Evolutionary conservation across 2,888 invertebrate species (phyloP), one percentile per base, ranked within the genome.

Genomic region (Rhagonycha lutea): DNA sequence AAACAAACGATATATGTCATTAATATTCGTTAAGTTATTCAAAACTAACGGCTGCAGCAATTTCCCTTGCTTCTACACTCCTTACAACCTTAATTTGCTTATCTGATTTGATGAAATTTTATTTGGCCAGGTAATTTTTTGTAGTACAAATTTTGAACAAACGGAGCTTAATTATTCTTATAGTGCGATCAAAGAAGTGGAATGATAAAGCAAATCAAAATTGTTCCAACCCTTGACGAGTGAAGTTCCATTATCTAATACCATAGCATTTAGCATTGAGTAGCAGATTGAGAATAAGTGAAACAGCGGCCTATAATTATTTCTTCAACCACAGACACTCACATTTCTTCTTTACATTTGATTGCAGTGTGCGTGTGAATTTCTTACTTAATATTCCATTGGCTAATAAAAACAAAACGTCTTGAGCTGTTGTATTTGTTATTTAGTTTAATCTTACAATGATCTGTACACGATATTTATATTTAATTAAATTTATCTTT

Each of bases 281-380:
- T 82, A 80, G 82, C 82, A 83, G 84, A 85, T 85, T 85, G 84
- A 82, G 84, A 84, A 82, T 83, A 83, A 83, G 80, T 82, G 84
- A 85, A 83, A 82, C 80, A 83, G 85, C 85, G 85, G 84, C 83
- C 86, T 86, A 84, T 86, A 86, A 86, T 86, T 86, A 86, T 86
- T 85, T 82, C 85, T 85, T 86, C 86, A 86, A 82, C 83, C 85
- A 84, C 84, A 76, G 78, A 75, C 78, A 78, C 70, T 75, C 75
- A 63, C 70, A 73, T 73, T 71, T 77, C 70, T 73, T 68, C 29
- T 74, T 73, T 74, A 71, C 68, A 68, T 72, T 72, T 74, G 77
- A 77, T 77, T 72, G 74, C 67, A 72, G 72, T 63, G 65, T 72
- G 71, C 77, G 77, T 74, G 74, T 77, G 74, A 77, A 77, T 72